These are phyloP conservation scores for Suncus etruscus DNA, from an alignment of 2,113 vertebrate genomes.

Conservation along the genomic window DNA sequence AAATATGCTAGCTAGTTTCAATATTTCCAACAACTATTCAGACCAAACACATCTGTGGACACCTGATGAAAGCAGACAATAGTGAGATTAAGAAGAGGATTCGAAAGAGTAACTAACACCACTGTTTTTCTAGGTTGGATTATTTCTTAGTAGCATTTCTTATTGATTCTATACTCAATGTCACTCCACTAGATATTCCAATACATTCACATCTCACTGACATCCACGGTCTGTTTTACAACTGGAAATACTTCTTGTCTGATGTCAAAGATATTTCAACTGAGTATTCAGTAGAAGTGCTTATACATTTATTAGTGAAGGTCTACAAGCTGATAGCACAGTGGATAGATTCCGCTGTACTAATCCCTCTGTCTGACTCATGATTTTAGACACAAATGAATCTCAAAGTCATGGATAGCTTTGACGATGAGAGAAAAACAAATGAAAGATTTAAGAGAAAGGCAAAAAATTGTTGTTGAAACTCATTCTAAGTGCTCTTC, in stretches of 20 bases:
- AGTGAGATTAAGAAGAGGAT: background rate
- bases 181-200: background rate
- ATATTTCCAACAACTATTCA: slow-evolving; percentile 14
- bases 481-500: background rate
- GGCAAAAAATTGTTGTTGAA: background rate
- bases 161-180: no score
- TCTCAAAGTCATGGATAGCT: background rate
- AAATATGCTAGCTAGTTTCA: background rate
- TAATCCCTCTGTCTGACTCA: background rate
- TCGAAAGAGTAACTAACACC: background rate
- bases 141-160: background rate
- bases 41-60: background rate
- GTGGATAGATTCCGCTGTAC: background rate
- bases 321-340: no score
- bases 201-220: background rate
- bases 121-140: background rate
- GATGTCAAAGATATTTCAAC: background rate
- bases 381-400: background rate
- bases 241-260: background rate
- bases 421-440: background rate
- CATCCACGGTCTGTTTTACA: background rate
- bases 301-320: background rate
- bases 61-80: background rate
- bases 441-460: background rate
- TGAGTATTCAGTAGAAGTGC: background rate